These are phyloP conservation scores for Dermatemys mawii DNA, from an alignment of 2,113 vertebrate genomes.

Conservation along the genomic window DNA sequence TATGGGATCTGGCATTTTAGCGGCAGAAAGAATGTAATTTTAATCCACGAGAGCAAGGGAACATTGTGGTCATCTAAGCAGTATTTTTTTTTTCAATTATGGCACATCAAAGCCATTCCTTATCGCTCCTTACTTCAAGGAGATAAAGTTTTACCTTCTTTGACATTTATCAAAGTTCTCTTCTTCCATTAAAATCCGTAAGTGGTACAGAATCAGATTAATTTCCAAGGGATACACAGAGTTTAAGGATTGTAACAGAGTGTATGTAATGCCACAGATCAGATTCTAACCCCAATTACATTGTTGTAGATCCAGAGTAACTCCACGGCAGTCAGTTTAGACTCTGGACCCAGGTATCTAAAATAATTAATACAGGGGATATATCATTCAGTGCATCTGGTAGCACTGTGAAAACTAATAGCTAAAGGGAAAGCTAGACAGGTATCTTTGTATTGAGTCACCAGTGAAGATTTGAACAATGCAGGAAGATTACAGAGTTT, in stretches of 20 bases:
- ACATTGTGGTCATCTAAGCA: slow-evolving; percentile 6
- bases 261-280: not conserved
- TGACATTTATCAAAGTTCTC: not conserved
- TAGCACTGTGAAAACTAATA: not conserved
- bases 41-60: not conserved
- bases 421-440: not conserved
- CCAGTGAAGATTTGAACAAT: not conserved
- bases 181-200: not conserved
- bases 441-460: not conserved
- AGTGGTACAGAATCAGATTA: not conserved
- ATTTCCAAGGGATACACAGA: not conserved
- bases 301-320: not conserved
- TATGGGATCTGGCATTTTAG: not conserved
- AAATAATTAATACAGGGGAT: slow-evolving; percentile 30
- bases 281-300: slow-evolving; percentile 38
- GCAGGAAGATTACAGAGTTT: not conserved
- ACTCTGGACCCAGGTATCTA: slow-evolving; percentile 3
- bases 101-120: not conserved
- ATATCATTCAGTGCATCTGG: slow-evolving; percentile 5
- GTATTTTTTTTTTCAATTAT: not conserved
- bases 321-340: slow-evolving; percentile 31
- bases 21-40: not conserved
- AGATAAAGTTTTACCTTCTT: not conserved
- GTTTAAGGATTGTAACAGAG: not conserved
- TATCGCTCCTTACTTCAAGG: not conserved